phyloP scores from a whole-genome alignment of 1,140 invertebrate genomes.

The Akabosia matsudoensis region DNA sequence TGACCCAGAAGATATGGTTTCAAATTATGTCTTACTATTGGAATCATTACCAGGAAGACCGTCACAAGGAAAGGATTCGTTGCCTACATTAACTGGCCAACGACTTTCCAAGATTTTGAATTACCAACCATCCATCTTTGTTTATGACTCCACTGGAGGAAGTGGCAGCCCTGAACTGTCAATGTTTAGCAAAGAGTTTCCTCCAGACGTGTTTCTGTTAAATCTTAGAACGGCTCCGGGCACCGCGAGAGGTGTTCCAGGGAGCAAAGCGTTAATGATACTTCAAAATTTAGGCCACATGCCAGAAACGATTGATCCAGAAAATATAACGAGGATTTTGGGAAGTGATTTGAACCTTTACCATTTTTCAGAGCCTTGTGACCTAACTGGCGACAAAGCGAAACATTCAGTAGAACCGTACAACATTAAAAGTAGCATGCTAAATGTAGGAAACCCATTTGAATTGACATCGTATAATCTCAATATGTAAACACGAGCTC shows the following conservation, averaged over 20 bases:
- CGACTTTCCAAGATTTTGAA: background rate
- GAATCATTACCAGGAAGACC: background rate
- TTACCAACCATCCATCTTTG: background rate
- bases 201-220: background rate
- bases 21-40: background rate
- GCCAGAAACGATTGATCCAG: background rate
- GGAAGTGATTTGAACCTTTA: background rate
- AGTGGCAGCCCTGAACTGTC: background rate
- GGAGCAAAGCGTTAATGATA: background rate
- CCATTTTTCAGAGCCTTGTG: background rate
- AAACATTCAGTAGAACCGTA: background rate
- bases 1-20: conserved; percentile 16
- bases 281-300: conserved; percentile 3
- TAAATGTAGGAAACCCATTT: background rate
- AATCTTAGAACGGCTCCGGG: background rate
- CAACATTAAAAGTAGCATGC: background rate
- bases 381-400: background rate
- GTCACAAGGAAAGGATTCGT: background rate
- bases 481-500: too few species aligned
- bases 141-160: background rate
- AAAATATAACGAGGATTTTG: background rate
- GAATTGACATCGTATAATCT: background rate
- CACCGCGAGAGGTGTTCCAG: background rate
- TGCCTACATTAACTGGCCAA: background rate
- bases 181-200: background rate